Base-by-base conservation (phyloP, 2,113 vertebrate species). In the Scalopus aquaticus region DNA sequence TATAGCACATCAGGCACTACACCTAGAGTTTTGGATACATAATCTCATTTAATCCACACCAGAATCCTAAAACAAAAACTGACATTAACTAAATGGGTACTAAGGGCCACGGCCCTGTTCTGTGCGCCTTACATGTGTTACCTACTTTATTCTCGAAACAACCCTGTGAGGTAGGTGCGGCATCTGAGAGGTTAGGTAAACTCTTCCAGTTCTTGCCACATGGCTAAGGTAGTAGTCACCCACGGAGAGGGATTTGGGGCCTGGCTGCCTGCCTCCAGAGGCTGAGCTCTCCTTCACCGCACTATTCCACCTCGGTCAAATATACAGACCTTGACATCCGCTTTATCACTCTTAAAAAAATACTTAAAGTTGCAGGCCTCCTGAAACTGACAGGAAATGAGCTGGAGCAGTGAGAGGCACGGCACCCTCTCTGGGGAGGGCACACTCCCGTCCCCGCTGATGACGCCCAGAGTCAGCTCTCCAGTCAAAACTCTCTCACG, bases 1-100 rank as follows among this genome's bases (percentile, higher is more conserved):
- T 82, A 91, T 19, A 65, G 58, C 4, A 11, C 42, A 28, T 64
- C 72, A 86, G 74, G 44, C 37, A 86, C 35, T 56, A 84, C 1
- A 65, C 22, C 30, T 93, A 32, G 44, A 76, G 54, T 24, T 92
- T 72, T 30, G 77, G 51, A 39, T 67, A n/a, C n/a, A n/a, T n/a
- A 86, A 76, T 84, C 39, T 88, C 58, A 82, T 26, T 92, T 67
- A 94, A 73, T 64, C 37, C 39, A 83, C 64, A 88, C 10, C 65
- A 85, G 65, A 96, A 76, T 13, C 37, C 12, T 72, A 46, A 88
- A 91, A 88, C n/a, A 80, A 92, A 91, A 88, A 85, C 28, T 46
- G 58, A 37, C 35, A 82, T 56, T 72, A 77, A 89, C 67, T 37
- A 2, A 88, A 37, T 20, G 19, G 37, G 20, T 26, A 80, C 17